Conservation (phyloP, 2,113 vertebrate species). For the Otolemur garnettii region DNA sequence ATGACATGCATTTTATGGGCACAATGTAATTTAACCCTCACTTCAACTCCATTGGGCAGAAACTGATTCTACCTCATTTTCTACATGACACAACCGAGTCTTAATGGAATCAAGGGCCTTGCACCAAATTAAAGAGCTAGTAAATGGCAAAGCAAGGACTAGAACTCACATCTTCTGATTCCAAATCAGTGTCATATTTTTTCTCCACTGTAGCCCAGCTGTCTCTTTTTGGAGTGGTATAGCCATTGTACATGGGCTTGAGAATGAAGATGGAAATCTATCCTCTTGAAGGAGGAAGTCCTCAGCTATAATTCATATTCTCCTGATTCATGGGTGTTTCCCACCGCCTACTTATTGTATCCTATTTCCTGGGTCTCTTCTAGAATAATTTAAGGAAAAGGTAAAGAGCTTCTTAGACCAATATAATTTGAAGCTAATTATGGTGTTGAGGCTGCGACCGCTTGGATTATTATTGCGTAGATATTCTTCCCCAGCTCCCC, state of each 20-base stretch:
- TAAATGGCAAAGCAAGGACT: neutral
- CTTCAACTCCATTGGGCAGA: neutral
- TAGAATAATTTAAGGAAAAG: neutral
- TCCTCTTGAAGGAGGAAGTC: neutral
- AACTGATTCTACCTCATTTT: neutral
- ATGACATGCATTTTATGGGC: neutral
- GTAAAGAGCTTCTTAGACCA: neutral
- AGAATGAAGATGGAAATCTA: neutral
- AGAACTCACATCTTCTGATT: neutral
- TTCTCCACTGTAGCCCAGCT: neutral
- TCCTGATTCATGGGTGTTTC: neutral
- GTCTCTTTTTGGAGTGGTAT: neutral
- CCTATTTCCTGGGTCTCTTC: neutral
- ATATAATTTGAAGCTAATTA: neutral
- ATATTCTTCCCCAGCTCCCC: neutral
- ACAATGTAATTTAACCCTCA: neutral
- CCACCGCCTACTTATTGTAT: neutral
- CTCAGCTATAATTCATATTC: neutral
- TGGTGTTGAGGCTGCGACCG: neutral
- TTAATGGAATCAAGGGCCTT: neutral
- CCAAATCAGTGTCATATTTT: neutral
- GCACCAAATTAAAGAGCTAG: neutral
- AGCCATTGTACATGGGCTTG: neutral
- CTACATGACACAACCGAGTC: neutral
- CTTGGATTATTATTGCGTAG: neutral